These are phyloP conservation scores for Nestor notabilis DNA, from an alignment of 2,113 vertebrate species.

Conservation along the genomic window DNA sequence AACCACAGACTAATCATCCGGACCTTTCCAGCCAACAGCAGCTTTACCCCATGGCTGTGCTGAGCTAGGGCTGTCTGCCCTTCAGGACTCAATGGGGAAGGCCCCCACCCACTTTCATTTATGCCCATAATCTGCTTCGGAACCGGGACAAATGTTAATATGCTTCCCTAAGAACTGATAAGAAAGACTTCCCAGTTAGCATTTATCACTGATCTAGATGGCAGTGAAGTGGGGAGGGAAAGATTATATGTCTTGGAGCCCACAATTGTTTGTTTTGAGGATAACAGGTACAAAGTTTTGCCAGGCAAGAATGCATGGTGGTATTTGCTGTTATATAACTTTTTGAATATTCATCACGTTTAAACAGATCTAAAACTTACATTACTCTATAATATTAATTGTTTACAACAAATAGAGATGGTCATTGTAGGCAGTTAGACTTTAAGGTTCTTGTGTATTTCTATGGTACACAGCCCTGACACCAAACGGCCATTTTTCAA, in stretches of 20 bases:
- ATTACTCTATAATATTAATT: neutral
- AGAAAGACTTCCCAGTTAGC: neutral
- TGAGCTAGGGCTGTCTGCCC: neutral
- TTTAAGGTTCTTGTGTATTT: neutral
- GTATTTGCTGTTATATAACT: neutral
- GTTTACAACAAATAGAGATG: neutral
- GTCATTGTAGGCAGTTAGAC: neutral
- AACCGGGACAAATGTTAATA: neutral
- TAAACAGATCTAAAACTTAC: neutral
- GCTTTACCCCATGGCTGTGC: neutral
- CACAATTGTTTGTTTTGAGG: neutral
- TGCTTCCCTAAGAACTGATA: neutral
- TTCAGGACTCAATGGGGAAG: neutral
- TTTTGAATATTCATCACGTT: neutral
- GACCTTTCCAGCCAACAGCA: neutral
- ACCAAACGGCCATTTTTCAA: neutral
- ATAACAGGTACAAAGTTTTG: neutral
- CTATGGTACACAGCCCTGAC: accelerated
- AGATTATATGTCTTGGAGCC: neutral
- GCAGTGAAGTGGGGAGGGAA: neutral
- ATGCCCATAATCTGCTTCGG: neutral
- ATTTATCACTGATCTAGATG: neutral
- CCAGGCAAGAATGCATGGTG: neutral
- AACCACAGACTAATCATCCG: neutral
- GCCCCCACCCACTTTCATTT: neutral